phyloP scores from a whole-genome alignment of 2,888 invertebrate genomes.

The Pandemis corylana region DNA sequence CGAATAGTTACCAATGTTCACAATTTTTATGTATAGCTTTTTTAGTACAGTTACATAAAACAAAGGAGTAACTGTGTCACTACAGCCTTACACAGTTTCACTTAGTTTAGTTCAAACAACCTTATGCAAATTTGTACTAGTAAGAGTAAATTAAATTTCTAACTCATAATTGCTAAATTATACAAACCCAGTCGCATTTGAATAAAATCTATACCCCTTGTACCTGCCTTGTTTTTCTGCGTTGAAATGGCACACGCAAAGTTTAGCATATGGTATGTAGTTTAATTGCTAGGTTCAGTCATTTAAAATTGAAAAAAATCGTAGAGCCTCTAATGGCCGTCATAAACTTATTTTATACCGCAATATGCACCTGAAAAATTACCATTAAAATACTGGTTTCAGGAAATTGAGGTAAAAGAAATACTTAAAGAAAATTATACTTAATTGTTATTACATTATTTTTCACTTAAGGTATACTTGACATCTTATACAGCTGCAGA shows the following conservation, averaged over 20 bases:
- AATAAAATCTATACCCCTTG: conserved; percentile 46
- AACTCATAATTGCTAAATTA: conserved; percentile 33
- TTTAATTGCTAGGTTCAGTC: conserved; percentile 49
- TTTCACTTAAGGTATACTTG: neutral
- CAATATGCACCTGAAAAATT: conserved; percentile 37
- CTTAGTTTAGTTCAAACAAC: neutral
- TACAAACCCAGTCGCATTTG: conserved; percentile 42
- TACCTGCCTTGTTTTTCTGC: conserved; percentile 47
- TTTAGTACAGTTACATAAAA: no score
- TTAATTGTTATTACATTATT: neutral
- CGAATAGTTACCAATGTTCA: no score
- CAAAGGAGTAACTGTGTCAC: neutral
- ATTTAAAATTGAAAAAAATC: conserved; percentile 43
- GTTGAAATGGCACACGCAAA: conserved; percentile 50
- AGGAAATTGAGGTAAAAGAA: conserved; percentile 7
- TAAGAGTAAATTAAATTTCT: conserved; percentile 23
- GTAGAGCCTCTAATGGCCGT: conserved; percentile 23
- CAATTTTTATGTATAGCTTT: no score
- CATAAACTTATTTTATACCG: conserved; percentile 30
- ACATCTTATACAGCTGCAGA: neutral
- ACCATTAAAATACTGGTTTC: conserved; percentile 31
- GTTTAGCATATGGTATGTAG: conserved; percentile 50
- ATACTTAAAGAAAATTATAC: neutral
- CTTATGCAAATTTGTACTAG: neutral
- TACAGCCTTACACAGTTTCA: neutral